phyloP scores from a whole-genome alignment of 2,888 invertebrate genomes.

The Stenchaetothrips biformis region DNA sequence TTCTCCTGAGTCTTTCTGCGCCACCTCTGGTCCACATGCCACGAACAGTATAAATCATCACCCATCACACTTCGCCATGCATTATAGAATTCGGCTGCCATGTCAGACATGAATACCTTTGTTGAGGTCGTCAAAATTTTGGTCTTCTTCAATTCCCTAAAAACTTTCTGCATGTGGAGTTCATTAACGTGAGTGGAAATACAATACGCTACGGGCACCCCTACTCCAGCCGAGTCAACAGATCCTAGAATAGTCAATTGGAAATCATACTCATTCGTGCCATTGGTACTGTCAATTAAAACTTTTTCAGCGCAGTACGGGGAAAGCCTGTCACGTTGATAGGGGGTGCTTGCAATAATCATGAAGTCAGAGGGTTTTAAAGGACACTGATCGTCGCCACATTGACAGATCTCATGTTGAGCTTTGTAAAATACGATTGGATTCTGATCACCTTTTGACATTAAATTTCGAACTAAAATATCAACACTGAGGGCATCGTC shows the following conservation, averaged over 20 bases:
- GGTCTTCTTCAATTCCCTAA: not conserved
- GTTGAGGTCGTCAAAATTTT: conserved; percentile 24
- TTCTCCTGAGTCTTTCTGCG: not conserved
- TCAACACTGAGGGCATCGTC: not conserved
- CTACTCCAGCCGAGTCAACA: not conserved
- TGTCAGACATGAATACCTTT: conserved; percentile 33
- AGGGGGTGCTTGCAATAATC: not conserved
- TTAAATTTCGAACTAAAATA: not conserved
- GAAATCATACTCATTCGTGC: not conserved
- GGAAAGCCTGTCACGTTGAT: not conserved
- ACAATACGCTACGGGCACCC: not conserved
- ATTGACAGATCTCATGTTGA: not conserved
- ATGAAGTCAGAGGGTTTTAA: not conserved
- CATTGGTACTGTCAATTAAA: not conserved
- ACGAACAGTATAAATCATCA: not conserved
- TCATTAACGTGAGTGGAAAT: not conserved
- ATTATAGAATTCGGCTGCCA: conserved; percentile 31
- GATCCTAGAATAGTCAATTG: not conserved
- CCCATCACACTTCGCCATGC: conserved; percentile 34
- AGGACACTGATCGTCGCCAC: not conserved
- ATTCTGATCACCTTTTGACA: no score
- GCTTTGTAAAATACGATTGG: not conserved
- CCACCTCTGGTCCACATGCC: not conserved
- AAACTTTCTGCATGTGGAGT: not conserved
- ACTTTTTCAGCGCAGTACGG: not conserved